A percentile compares a stretch with the other conserved stretches of the same genome.
Evolutionary conservation across 2,113 vertebrate genomes (phyloP).

Genomic region (Pandion haliaetus): DNA sequence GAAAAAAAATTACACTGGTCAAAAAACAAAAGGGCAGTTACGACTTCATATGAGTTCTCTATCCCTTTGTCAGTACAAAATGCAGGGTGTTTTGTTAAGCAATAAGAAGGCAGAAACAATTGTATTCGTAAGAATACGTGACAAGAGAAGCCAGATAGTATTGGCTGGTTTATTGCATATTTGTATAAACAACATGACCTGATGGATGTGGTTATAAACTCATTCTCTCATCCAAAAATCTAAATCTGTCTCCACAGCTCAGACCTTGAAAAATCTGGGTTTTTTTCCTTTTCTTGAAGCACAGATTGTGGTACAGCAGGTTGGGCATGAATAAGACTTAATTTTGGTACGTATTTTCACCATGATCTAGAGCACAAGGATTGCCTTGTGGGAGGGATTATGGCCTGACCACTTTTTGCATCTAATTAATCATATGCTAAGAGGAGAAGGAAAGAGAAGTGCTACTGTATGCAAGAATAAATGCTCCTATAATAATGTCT

Average conservation of each 20-base stretch:
- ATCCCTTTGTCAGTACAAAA: neutral
- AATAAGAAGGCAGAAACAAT: neutral
- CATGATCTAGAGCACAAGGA: neutral
- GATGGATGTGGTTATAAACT: neutral
- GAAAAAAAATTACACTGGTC: neutral
- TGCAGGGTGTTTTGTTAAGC: neutral
- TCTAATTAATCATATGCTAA: neutral
- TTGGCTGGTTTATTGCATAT: neutral
- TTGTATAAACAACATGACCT: neutral
- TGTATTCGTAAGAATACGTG: neutral
- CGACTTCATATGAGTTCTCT: neutral
- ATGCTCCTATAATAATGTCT: neutral
- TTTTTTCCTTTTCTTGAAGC: neutral
- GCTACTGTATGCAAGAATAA: neutral
- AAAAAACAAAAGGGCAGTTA: neutral
- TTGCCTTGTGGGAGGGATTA: neutral
- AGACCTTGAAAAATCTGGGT: neutral
- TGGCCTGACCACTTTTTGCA: neutral
- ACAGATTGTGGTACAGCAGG: neutral
- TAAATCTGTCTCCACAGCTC: neutral
- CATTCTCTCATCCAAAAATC: neutral
- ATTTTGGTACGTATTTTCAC: neutral
- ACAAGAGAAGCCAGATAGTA: neutral
- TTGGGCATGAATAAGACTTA: neutral
- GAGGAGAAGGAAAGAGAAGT: neutral